A percentile compares a stretch with the other conserved stretches of the same genome.
These are phyloP conservation scores for Boleophthalmus pectinirostris DNA, from an alignment of 2,113 vertebrate genomes.

Conservation along the genomic window DNA sequence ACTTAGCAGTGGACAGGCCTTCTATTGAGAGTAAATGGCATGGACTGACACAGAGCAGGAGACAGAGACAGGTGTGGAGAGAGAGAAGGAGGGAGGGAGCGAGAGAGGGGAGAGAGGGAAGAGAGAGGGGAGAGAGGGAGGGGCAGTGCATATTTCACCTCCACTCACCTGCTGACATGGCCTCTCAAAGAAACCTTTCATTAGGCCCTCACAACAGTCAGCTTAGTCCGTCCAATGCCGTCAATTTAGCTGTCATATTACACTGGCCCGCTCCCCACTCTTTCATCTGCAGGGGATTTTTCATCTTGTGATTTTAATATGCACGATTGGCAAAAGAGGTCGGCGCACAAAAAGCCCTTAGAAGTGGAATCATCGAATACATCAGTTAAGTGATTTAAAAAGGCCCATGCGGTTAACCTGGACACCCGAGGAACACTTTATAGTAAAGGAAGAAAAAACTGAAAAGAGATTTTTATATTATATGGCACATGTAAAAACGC, in stretches of 20 bases:
- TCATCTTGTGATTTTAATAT: slow-evolving; percentile 63
- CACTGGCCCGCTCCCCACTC: slow-evolving; percentile 44
- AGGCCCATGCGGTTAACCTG: slow-evolving; percentile 44
- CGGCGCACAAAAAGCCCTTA: slow-evolving; percentile 26
- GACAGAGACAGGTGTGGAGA: not conserved
- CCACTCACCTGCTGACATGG: slow-evolving; percentile 71
- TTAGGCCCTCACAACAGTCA: slow-evolving; percentile 63
- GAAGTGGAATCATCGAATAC: slow-evolving; percentile 47
- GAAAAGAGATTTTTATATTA: slow-evolving; percentile 27
- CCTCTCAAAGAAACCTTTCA: slow-evolving; percentile 75
- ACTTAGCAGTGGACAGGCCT: slow-evolving; percentile 39
- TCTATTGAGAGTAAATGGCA: slow-evolving; percentile 44
- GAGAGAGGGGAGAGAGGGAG: not conserved
- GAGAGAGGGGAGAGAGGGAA: not conserved
- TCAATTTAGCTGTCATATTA: slow-evolving; percentile 70
- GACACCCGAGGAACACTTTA: slow-evolving; percentile 22
- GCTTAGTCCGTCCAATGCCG: slow-evolving; percentile 49
- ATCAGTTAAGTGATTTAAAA: slow-evolving; percentile 57
- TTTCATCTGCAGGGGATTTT: slow-evolving; percentile 66
- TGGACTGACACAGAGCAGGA: not conserved
- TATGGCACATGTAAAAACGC: slow-evolving; percentile 4
- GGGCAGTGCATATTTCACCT: slow-evolving; percentile 64
- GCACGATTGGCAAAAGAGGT: slow-evolving; percentile 50
- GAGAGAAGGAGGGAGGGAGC: not conserved
- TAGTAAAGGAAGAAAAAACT: slow-evolving; percentile 26